Base-by-base conservation (phyloP, 2,888 invertebrate species). In the Cerceris ruficornis region DNA sequence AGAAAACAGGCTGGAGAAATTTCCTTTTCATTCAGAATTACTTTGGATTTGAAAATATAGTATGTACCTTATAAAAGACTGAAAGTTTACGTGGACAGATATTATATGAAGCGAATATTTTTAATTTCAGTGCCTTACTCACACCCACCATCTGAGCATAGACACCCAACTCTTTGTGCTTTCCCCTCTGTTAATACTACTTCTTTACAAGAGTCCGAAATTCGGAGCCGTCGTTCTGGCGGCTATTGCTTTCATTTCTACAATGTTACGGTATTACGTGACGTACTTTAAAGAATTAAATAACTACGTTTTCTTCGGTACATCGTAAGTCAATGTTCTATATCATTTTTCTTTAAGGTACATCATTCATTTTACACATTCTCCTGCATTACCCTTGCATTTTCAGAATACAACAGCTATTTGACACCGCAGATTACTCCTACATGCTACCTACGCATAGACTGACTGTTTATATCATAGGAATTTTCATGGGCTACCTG, bases 11-110 rank as follows among this genome's bases (percentile, higher is more conserved):
- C 95, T 96, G 95, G 96, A 93, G 95, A 85, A 96, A 95, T 88
- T 92, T 96, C 77, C 90, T 96, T 0, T 96, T 95, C 83, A 95
- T 96, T 69, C 96, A 96, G 87, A 96, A 96, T 89, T 96, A 95
- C 88, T 96, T 95, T 87, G 96, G 96, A 54, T 96, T 96, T 86
- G 94, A 95, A 86, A 94, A 95, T 85, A 95, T 96, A 95, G 95
- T 95, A 92, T 87, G 87, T 79, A 65, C 54, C 8, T 14, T 6
- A 1, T 8, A 17, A n/a, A 11, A 8, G 62, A 39, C 62, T 42
- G 42, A 14, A 57, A 15, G 50, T 54, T 15, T 50, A 39, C 42
- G 57, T 7, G 14, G 15, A 52, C 0, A 9, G 14, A 43, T 6
- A 58, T 43, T 58, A 55, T 28, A 14, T 14, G 17, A 41, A n/a